Evolutionary conservation across 2,888 invertebrate species (phyloP).

Genomic region (Tryphoninae sp.): DNA sequence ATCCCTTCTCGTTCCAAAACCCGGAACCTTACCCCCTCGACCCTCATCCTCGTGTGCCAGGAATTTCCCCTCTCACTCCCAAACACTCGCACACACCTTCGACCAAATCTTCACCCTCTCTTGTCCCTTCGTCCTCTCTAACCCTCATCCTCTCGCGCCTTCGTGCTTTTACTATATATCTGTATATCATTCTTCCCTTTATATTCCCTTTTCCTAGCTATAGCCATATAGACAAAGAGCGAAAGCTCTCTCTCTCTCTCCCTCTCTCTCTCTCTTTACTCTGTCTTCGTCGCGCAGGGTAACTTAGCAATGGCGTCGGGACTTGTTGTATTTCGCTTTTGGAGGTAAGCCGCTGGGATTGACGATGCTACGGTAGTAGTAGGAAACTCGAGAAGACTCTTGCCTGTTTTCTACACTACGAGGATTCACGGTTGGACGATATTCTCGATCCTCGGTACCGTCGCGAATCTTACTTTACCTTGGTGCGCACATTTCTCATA

Average conservation of each 20-base stretch:
- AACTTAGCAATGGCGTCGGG: conserved; percentile 81
- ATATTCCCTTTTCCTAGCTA: not conserved
- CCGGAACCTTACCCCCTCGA: conserved; percentile 64
- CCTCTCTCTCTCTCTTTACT: conserved; percentile 25
- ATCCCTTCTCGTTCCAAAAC: conserved; percentile 39
- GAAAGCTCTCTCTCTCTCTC: conserved; percentile 69
- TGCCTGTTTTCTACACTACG: conserved; percentile 39
- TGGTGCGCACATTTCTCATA: conserved; percentile 10
- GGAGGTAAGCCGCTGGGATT: conserved; percentile 73
- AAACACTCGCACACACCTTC: conserved; percentile 25
- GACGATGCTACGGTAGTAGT: conserved; percentile 46
- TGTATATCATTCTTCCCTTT: not conserved
- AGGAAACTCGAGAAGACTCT: not conserved
- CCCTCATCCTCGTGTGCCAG: conserved; percentile 54
- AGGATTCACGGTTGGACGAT: conserved; percentile 48
- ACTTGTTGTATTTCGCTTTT: conserved; percentile 81
- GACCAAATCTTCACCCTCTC: conserved; percentile 42
- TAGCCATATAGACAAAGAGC: conserved; percentile 51
- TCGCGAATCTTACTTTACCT: conserved; percentile 8
- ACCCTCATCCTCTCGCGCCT: conserved; percentile 33
- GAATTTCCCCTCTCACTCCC: conserved; percentile 47
- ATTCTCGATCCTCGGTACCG: conserved; percentile 12
- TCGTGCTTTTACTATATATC: not conserved
- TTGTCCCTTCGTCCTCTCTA: not conserved
- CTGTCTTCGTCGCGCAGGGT: conserved; percentile 73